phyloP scores from a whole-genome alignment of 2,888 invertebrate species.

The Luffia ferchaultella region DNA sequence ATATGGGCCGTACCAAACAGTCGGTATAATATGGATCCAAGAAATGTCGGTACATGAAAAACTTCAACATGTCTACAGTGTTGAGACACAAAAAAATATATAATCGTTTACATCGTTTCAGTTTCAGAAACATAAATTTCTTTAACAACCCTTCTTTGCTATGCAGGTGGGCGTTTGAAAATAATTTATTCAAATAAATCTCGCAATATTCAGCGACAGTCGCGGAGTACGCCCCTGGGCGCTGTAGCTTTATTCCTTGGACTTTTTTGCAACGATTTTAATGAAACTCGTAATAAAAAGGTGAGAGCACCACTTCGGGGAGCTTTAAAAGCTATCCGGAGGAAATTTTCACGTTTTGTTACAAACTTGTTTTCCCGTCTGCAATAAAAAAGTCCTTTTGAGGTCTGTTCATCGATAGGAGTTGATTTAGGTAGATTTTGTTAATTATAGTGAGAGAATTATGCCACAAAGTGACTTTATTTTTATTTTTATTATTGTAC shows the following conservation, averaged over 20 bases:
- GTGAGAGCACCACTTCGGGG: background rate
- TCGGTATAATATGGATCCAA: no score
- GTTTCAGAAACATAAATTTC: background rate
- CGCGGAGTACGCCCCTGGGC: constrained; percentile 43
- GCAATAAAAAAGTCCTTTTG: no score
- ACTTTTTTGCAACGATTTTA: constrained; percentile 42
- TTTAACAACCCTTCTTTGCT: background rate
- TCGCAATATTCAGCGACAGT: constrained; percentile 26
- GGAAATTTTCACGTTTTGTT: background rate
- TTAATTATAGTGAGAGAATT: no score
- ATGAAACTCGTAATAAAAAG: constrained; percentile 44
- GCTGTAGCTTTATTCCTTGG: constrained; percentile 49
- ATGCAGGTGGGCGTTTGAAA: background rate
- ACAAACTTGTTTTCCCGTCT: no score
- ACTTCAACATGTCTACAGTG: no score
- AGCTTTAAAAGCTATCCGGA: background rate
- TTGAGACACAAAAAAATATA: no score
- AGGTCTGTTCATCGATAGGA: no score
- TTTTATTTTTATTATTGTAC: no score
- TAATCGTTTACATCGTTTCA: background rate
- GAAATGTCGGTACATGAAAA: no score
- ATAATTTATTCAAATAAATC: constrained; percentile 66
- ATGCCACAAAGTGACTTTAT: no score
- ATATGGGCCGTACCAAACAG: no score
- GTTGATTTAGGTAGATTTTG: no score